Percentiles rank a stretch among this genome's conserved stretches.
Conservation (phyloP, 2,888 invertebrate species). For the Cartodere bifasciata region DNA sequence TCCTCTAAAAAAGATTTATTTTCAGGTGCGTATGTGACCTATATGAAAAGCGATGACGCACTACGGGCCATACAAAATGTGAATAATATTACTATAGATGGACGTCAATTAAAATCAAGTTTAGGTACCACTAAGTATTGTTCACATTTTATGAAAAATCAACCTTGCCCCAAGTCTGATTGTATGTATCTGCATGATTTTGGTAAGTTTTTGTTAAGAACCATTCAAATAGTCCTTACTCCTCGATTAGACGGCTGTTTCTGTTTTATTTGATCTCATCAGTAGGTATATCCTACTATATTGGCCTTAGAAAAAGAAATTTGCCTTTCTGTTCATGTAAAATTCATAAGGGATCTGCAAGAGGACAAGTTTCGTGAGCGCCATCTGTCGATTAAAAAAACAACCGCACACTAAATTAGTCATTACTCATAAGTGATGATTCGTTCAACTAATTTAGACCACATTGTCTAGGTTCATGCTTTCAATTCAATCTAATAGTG, state of each 20-base stretch:
- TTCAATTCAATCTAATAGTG: too few species aligned
- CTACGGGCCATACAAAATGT: conserved; percentile 93
- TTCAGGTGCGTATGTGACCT: conserved; percentile 94
- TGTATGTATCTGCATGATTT: conserved; percentile 99
- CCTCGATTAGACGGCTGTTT: conserved; percentile 32
- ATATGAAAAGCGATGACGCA: conserved; percentile 80
- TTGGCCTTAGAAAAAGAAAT: not conserved
- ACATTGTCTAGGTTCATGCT: too few species aligned
- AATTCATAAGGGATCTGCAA: too few species aligned
- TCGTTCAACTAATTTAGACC: too few species aligned
- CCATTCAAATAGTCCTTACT: conserved; percentile 31
- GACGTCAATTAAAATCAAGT: conserved; percentile 91
- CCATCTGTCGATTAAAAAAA: too few species aligned
- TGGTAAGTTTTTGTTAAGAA: conserved; percentile 41
- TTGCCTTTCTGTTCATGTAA: too few species aligned
- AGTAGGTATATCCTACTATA: too few species aligned
- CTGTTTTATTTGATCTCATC: too few species aligned
- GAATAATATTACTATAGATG: conserved; percentile 94
- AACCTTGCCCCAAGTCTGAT: conserved; percentile 93
- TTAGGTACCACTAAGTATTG: conserved; percentile 99
- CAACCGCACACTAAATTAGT: too few species aligned
- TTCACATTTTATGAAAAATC: conserved; percentile 98
- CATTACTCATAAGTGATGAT: too few species aligned
- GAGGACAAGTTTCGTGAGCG: too few species aligned
- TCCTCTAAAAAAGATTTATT: too few species aligned